Base-by-base conservation (phyloP, 2,888 invertebrate genomes). In the Lepidochitona cinerea region DNA sequence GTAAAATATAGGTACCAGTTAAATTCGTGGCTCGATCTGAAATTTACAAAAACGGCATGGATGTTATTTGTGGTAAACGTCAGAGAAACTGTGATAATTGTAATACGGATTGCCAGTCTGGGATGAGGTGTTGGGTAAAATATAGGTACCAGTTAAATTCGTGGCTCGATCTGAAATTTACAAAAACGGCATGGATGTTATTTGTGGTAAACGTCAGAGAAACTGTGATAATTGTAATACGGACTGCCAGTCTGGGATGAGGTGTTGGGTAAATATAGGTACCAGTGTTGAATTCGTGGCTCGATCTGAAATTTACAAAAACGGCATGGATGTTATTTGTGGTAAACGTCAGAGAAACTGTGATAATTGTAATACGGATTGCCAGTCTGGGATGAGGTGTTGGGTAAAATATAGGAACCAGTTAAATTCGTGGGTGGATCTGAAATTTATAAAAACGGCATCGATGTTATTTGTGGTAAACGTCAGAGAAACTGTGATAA, bases 311-410 rank as follows among this genome's bases (percentile, higher is more conserved):
- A 59, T 18, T 1, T n/a, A 7, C 7, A 7, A n/a, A n/a, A n/a
- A n/a, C n/a, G n/a, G n/a, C n/a, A n/a, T n/a, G n/a, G n/a, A n/a
- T n/a, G n/a, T n/a, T n/a, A 99, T 91, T 97, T 98, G 70, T 97
- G 94, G 92, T 99, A 99, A 79, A 99, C 98, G 92, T 99, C 99
- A 92, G 99, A 99, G 92, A 99, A 99, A 71, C 99, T 98, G 94
- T 88, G 90, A 92, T 97, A 99, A 91, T 99, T 97, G 91, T 99
- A 97, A 91, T 99, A 99, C 0, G 99, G 98, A 71, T 97, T 97
- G 26, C 99, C 97, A 0, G 97, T 96, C 87, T 97, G 97, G 35
- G 96, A 95, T 89, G 94, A 96, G 94, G 97, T 96, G 87, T 97
- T 96, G 0, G 97, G 97, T 83, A 98, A 95, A 2, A 14, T 26